phyloP scores from a whole-genome alignment of 2,113 vertebrate genomes.

The Orcinus orca region DNA sequence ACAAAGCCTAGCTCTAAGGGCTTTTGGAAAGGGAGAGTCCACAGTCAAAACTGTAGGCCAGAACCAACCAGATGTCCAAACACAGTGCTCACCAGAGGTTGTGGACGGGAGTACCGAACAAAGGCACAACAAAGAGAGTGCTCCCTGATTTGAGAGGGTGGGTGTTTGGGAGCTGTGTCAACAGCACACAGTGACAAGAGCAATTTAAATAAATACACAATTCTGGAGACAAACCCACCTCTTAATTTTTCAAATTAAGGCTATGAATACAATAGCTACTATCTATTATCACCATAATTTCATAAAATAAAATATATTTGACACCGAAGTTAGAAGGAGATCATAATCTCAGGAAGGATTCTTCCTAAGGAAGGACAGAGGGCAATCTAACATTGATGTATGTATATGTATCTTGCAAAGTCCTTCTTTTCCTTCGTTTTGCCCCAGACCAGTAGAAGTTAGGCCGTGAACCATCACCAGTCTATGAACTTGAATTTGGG shows the following conservation, averaged over 20 bases:
- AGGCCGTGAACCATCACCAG: not conserved
- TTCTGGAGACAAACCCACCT: not conserved
- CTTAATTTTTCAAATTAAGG: not conserved
- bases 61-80: not conserved
- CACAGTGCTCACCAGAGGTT: not conserved
- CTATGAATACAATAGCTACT: not conserved
- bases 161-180: not conserved
- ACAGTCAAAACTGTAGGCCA: not conserved
- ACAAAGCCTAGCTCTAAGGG: not conserved
- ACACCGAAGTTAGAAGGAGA: not conserved
- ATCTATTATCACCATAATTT: not conserved
- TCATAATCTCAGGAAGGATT: not conserved
- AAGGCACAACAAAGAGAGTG: not conserved
- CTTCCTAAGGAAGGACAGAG: not conserved
- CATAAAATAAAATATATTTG: not conserved
- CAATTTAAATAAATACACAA: not conserved
- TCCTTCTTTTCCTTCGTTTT: conserved; percentile 1
- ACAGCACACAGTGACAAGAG: not conserved
- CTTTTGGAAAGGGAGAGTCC: not conserved
- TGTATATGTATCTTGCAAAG: not conserved
- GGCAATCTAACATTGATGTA: not conserved
- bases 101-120: not conserved
- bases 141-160: not conserved
- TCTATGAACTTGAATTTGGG: not conserved
- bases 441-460: not conserved